phyloP scores from a whole-genome alignment of 2,797 vertebrate genomes.

The Clarias platycephalus region DNA sequence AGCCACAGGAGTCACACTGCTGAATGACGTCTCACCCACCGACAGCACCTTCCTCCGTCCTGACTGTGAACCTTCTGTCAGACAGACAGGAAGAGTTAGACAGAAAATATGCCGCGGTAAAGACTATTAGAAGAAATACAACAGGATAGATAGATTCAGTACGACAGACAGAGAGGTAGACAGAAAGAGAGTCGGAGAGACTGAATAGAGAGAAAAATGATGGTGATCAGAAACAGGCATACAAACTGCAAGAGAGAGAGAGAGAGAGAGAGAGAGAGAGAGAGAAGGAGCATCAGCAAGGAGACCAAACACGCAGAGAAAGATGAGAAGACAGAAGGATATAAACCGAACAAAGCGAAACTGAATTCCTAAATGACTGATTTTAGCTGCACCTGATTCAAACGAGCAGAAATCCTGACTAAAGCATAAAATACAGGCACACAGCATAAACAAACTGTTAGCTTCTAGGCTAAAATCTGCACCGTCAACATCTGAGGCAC shows the following conservation, averaged over 20 bases:
- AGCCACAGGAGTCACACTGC: constrained; percentile 87
- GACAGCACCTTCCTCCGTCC: constrained; percentile 82
- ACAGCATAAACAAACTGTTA: constrained; percentile 27
- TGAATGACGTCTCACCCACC: constrained; percentile 73
- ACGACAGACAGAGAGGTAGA: background rate
- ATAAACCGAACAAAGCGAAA: background rate
- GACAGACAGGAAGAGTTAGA: background rate
- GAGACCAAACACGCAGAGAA: background rate
- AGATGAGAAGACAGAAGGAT: background rate
- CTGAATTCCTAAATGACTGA: background rate
- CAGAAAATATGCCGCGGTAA: background rate
- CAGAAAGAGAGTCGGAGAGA: background rate
- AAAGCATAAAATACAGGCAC: constrained; percentile 32
- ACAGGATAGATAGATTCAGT: background rate
- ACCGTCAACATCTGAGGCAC: constrained; percentile 23
- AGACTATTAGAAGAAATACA: too few relatives aligned
- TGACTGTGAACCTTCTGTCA: constrained; percentile 82
- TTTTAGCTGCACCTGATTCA: background rate
- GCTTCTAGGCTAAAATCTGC: constrained; percentile 16
- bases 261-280: constrained; percentile 2
- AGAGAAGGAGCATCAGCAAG: background rate
- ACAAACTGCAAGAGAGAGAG: background rate
- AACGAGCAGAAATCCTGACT: constrained; percentile 12
- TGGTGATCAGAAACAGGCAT: background rate
- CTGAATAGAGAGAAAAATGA: background rate